phyloP scores from a whole-genome alignment of 2,113 vertebrate genomes.

The Chloropsis hardwickii region DNA sequence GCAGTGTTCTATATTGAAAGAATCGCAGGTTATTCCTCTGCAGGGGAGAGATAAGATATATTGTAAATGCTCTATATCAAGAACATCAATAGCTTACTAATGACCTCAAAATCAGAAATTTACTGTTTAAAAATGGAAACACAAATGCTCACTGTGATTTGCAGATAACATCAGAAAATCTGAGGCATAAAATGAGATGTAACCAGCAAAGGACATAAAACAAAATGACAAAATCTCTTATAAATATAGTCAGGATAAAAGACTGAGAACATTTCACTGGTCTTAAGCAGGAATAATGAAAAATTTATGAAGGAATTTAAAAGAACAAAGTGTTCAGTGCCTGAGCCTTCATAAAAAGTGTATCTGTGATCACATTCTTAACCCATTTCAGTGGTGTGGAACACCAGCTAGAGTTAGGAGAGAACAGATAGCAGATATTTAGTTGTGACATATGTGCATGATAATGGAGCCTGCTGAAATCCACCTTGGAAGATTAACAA shows the following conservation, averaged over 20 bases:
- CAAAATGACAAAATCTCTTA: not conserved
- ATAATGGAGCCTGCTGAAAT: not conserved
- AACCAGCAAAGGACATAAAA: constrained; percentile 1
- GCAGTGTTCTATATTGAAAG: not conserved
- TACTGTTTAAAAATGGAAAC: not conserved
- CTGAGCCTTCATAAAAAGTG: not conserved
- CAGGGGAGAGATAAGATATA: not conserved
- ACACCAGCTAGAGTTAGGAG: not conserved
- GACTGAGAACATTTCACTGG: not conserved
- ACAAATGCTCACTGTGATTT: not conserved
- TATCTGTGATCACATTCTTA: not conserved
- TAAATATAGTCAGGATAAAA: not conserved
- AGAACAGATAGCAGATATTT: not conserved
- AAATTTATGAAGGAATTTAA: not conserved
- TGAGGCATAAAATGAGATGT: not conserved
- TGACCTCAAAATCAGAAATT: constrained; percentile 13
- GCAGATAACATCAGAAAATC: constrained; percentile 6
- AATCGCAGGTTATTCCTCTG: not conserved
- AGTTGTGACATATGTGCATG: rapidly evolving
- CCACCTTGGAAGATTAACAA: not conserved
- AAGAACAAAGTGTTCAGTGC: not conserved
- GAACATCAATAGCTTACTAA: constrained; percentile 8
- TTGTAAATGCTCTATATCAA: not conserved
- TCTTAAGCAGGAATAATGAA: not conserved
- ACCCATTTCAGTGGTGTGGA: not conserved